Evolutionary conservation across 2,888 invertebrate species (phyloP).

Genomic region (Acleris laterana): DNA sequence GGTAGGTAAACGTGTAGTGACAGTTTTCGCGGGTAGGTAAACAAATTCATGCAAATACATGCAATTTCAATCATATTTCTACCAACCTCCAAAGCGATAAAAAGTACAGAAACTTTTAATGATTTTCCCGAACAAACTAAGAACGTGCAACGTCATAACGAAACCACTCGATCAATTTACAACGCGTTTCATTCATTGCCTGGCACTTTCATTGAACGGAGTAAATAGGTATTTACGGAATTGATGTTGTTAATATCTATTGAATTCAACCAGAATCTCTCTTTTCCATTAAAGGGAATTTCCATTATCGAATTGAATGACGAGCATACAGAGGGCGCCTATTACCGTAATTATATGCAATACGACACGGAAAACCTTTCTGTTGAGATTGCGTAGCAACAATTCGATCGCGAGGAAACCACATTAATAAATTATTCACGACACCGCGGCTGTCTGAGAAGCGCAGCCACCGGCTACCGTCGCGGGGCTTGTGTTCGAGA

Average conservation of each 20-base stretch:
- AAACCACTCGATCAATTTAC: conserved; percentile 30
- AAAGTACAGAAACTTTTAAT: conserved; percentile 18
- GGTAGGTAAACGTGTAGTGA: too few species aligned
- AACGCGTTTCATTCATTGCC: conserved; percentile 18
- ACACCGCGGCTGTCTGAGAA: conserved; percentile 35
- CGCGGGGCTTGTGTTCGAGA: conserved; percentile 6
- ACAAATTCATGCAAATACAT: too few species aligned
- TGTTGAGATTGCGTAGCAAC: conserved; percentile 54
- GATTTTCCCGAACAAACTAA: conserved; percentile 14
- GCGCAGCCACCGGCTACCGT: conserved; percentile 6
- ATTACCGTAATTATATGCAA: conserved; percentile 60
- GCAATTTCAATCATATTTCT: background rate
- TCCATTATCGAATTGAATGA: conserved; percentile 39
- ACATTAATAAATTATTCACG: conserved; percentile 64
- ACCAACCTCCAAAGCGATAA: background rate
- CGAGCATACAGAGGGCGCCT: conserved; percentile 31
- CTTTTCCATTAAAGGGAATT: conserved; percentile 39
- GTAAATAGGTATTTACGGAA: conserved; percentile 24
- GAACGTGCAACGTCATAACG: conserved; percentile 20
- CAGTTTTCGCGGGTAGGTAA: too few species aligned
- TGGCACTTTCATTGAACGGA: conserved; percentile 9
- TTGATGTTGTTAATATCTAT: conserved; percentile 34
- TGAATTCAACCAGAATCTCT: conserved; percentile 27
- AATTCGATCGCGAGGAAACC: conserved; percentile 50
- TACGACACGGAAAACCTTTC: conserved; percentile 69